These are phyloP conservation scores for Plodia interpunctella DNA, from an alignment of 1,140 invertebrate genomes.

Conservation along the genomic window DNA sequence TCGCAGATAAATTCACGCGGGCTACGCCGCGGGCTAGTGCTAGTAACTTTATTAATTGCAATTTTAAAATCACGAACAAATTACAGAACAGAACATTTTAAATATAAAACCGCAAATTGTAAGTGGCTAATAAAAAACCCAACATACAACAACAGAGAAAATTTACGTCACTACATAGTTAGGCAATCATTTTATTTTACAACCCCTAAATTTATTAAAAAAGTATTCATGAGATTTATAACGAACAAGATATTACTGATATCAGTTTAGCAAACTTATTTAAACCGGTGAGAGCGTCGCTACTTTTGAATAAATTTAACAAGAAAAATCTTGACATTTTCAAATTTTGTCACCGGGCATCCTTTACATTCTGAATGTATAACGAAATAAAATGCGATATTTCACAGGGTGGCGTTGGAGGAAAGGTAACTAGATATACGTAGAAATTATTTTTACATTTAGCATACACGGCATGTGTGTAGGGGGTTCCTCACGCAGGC, in stretches of 20 bases:
- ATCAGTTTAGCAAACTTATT: too few species aligned
- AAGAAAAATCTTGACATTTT: too few species aligned
- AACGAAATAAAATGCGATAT: conserved; percentile 38
- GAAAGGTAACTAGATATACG: conserved; percentile 60
- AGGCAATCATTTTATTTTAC: neutral
- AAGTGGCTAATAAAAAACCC: neutral
- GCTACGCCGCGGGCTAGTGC: too few species aligned
- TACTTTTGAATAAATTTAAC: too few species aligned
- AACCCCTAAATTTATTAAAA: neutral
- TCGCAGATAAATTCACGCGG: too few species aligned
- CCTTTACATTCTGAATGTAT: neutral
- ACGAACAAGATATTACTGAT: too few species aligned
- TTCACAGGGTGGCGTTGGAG: conserved; percentile 67
- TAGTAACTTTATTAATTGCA: too few species aligned
- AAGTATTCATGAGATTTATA: too few species aligned
- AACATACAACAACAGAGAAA: neutral
- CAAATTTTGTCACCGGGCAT: too few species aligned
- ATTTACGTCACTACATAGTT: neutral
- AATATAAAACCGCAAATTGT: neutral
- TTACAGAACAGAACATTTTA: neutral
- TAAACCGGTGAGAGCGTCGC: too few species aligned
- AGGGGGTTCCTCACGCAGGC: conserved; percentile 30
- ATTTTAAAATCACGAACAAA: too few species aligned
- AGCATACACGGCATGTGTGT: conserved; percentile 41
- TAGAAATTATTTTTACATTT: conserved; percentile 30